phyloP scores from a whole-genome alignment of 2,113 vertebrate genomes.

The Montifringilla adamsi region DNA sequence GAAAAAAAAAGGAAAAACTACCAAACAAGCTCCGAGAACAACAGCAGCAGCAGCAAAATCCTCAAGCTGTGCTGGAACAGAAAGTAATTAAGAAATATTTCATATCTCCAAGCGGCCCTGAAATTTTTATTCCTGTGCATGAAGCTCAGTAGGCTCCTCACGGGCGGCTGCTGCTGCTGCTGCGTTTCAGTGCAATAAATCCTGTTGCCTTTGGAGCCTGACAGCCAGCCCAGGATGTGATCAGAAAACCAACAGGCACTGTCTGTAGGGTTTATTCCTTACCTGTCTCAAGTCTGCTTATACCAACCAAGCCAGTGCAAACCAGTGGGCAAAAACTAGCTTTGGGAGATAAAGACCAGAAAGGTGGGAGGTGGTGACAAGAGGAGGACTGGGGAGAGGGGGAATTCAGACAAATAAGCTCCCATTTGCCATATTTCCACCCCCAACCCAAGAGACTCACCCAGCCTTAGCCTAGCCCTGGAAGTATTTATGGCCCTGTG shows the following conservation, averaged over 20 bases:
- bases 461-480: background rate
- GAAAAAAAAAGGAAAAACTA: background rate
- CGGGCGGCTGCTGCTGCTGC: slow-evolving; percentile 20
- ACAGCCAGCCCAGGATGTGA: slow-evolving; percentile 67
- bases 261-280: slow-evolving; percentile 28
- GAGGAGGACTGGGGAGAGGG: background rate
- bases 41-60: slow-evolving; percentile 8
- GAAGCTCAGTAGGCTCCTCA: slow-evolving; percentile 57
- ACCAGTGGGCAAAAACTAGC: background rate
- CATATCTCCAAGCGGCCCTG: slow-evolving; percentile 52
- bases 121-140: slow-evolving; percentile 60
- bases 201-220: slow-evolving; percentile 68
- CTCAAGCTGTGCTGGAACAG: slow-evolving; percentile 48
- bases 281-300: background rate
- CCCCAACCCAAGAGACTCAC: background rate
- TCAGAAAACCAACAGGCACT: slow-evolving; percentile 61
- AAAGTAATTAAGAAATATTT: slow-evolving; percentile 66
- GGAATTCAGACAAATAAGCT: background rate
- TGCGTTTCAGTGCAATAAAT: slow-evolving; percentile 66
- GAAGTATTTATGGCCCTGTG: background rate
- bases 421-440: background rate
- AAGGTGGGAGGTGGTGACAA: background rate
- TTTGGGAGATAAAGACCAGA: background rate
- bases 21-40: background rate
- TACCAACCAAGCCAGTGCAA: background rate